Percentiles rank a stretch among this genome's conserved stretches.
Conservation (phyloP, 2,888 invertebrate species). For the Xestia xanthographa region DNA sequence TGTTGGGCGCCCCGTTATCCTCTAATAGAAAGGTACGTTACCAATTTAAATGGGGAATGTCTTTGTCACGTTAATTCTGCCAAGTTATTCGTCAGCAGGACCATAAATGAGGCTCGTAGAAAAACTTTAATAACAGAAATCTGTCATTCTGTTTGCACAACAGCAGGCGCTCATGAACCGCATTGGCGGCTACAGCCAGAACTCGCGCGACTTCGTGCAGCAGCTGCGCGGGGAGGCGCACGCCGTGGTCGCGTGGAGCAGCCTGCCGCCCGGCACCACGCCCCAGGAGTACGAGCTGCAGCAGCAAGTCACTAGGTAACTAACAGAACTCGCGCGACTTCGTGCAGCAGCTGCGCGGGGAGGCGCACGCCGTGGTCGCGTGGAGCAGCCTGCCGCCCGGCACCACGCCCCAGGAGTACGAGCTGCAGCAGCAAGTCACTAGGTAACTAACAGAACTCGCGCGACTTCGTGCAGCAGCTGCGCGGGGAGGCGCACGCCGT, state of each 20-base stretch:
- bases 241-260: not conserved
- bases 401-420: too few species aligned
- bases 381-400: too few species aligned
- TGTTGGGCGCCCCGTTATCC: slow-evolving; percentile 77
- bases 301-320: slow-evolving; percentile 76
- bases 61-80: not conserved
- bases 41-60: not conserved
- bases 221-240: slow-evolving; percentile 71
- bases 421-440: too few species aligned
- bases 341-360: too few species aligned
- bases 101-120: too few species aligned
- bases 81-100: too few species aligned
- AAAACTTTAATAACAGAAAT: not conserved
- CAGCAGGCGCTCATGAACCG: slow-evolving; percentile 72
- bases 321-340: too few species aligned
- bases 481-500: too few species aligned
- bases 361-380: too few species aligned
- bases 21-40: slow-evolving; percentile 76
- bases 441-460: too few species aligned
- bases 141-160: not conserved
- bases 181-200: slow-evolving; percentile 77
- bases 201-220: slow-evolving; percentile 73
- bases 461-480: too few species aligned
- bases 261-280: slow-evolving; percentile 48
- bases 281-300: slow-evolving; percentile 70